A percentile compares a stretch with the other conserved stretches of the same genome.
These are phyloP conservation scores for Drosophila pachea DNA, from an alignment of 1,140 invertebrate genomes.

Conservation along the genomic window DNA sequence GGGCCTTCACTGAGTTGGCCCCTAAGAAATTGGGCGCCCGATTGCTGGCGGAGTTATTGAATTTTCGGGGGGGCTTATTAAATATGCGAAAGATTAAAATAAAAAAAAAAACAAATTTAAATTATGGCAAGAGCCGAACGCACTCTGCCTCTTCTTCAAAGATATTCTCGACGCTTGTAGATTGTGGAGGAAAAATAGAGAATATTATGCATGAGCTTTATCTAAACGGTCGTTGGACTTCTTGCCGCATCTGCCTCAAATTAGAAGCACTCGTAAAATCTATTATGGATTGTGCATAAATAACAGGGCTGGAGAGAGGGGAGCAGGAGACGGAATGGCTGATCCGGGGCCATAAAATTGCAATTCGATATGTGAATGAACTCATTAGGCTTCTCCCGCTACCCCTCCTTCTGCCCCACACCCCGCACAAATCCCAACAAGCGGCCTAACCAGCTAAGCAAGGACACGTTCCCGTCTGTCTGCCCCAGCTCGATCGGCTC, in stretches of 20 bases:
- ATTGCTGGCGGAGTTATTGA: conserved; percentile 50
- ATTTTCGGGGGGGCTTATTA: conserved; percentile 50
- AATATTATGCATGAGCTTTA: conserved; percentile 45
- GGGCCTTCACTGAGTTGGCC: conserved; percentile 9
- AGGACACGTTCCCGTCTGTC: conserved; percentile 4
- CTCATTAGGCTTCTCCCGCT: not conserved
- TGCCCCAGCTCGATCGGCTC: conserved; percentile 2
- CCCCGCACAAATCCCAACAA: not conserved
- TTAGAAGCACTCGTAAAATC: conserved; percentile 60
- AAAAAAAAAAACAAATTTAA: conserved; percentile 62
- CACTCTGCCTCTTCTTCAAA: conserved; percentile 46
- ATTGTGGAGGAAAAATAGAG: not conserved
- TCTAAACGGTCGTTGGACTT: conserved; percentile 24
- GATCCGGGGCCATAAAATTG: no score
- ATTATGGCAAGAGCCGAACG: conserved; percentile 32
- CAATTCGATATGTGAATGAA: no score
- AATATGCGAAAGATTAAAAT: conserved; percentile 42
- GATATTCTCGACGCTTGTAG: conserved; percentile 34
- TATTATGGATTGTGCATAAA: conserved; percentile 65
- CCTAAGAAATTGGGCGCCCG: not conserved
- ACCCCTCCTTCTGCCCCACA: not conserved
- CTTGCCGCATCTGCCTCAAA: conserved; percentile 32
- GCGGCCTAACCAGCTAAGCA: conserved; percentile 4
- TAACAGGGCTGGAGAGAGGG: not conserved
- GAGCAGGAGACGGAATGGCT: no score